Evolutionary conservation across 2,113 vertebrate genomes (phyloP).

Genomic region (Cyrtonyx montezumae): DNA sequence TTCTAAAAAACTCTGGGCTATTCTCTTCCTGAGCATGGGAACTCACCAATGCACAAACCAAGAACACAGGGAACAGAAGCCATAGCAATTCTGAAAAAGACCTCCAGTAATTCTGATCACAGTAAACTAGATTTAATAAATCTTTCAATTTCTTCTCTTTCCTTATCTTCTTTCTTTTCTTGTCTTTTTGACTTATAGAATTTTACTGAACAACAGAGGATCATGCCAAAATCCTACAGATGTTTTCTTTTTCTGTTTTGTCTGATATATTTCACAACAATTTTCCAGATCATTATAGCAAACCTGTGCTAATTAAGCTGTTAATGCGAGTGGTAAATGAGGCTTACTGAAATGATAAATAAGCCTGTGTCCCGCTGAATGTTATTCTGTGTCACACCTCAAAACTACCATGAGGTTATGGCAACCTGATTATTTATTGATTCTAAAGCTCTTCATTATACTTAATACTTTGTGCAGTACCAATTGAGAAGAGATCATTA

Average conservation of each 20-base stretch:
- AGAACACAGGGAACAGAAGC: background rate
- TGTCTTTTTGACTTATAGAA: background rate
- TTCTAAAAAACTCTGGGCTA: background rate
- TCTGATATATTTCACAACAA: background rate
- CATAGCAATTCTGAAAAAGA: background rate
- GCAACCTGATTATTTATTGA: background rate
- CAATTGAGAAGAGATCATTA: background rate
- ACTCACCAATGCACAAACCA: background rate
- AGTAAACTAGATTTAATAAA: background rate
- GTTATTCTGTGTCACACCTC: background rate
- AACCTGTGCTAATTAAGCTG: background rate
- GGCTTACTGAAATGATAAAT: background rate
- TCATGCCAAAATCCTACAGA: background rate
- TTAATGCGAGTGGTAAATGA: constrained; percentile 17
- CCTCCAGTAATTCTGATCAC: background rate
- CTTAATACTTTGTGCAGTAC: background rate
- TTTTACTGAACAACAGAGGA: background rate
- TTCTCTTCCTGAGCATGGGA: background rate
- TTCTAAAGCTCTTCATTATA: background rate
- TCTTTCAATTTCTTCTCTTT: background rate
- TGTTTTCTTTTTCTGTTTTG: background rate
- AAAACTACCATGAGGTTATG: background rate
- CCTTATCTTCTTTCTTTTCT: background rate
- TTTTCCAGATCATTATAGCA: background rate
- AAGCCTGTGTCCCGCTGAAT: background rate